These are phyloP conservation scores for Catocala fraxini DNA, from an alignment of 2,888 invertebrate species.

Conservation along the genomic window DNA sequence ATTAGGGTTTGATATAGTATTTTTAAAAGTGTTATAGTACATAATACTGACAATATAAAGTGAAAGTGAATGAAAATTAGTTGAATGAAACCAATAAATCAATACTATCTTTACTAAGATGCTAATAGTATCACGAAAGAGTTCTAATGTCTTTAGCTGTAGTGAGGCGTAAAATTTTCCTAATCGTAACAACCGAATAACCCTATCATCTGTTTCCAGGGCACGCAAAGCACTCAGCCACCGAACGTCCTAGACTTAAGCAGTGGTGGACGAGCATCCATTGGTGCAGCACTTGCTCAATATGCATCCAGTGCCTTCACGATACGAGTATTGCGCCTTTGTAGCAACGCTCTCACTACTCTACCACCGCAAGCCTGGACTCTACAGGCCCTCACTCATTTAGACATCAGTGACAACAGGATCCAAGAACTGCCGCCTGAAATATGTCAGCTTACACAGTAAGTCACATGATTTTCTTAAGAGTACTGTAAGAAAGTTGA, in stretches of 20 bases:
- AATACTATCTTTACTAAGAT: too few species aligned
- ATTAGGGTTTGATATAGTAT: too few species aligned
- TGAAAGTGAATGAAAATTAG: too few species aligned
- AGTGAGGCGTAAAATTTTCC: too few species aligned
- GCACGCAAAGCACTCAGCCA: slow-evolving; percentile 81
- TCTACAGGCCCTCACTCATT: slow-evolving; percentile 87
- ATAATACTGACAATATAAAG: too few species aligned
- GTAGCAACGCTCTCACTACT: slow-evolving; percentile 86
- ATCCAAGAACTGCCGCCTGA: slow-evolving; percentile 89
- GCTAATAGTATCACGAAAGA: too few species aligned
- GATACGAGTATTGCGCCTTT: slow-evolving; percentile 71
- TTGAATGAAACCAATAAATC: too few species aligned
- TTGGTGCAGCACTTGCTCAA: slow-evolving; percentile 71
- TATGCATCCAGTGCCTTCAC: slow-evolving; percentile 74
- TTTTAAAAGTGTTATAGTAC: too few species aligned
- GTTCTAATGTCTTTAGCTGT: too few species aligned
- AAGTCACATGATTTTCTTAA: slow-evolving; percentile 52
- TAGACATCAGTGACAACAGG: slow-evolving; percentile 91
- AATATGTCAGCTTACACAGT: slow-evolving; percentile 85
- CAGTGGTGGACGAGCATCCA: slow-evolving; percentile 72
- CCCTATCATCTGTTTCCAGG: slow-evolving; percentile 59
- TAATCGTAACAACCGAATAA: background rate
- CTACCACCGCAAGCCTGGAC: slow-evolving; percentile 89
- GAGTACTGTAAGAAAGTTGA: too few species aligned
- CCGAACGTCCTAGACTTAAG: slow-evolving; percentile 80